phyloP scores from a whole-genome alignment of 53 echinoderm and acorn worm genomes.

The Arbacia lixula region DNA sequence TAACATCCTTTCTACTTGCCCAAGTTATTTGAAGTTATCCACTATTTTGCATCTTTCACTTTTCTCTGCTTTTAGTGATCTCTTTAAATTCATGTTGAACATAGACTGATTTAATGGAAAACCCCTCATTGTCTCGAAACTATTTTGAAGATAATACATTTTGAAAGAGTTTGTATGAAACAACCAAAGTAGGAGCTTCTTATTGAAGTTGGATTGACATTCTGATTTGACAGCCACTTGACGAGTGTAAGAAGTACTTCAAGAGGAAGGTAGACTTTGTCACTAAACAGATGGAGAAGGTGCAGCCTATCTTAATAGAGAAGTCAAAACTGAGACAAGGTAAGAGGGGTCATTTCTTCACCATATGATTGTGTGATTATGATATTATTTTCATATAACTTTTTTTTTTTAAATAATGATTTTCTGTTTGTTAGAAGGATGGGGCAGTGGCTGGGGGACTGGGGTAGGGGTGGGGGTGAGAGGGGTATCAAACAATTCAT shows the following conservation, averaged over 20 bases:
- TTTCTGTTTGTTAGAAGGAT: neutral
- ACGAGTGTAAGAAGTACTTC: constrained; percentile 88
- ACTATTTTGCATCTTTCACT: too few relatives aligned
- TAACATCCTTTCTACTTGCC: too few relatives aligned
- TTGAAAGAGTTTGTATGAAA: too few relatives aligned
- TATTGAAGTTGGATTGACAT: neutral
- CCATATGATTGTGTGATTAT: neutral
- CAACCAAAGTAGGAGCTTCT: neutral
- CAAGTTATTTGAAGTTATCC: too few relatives aligned
- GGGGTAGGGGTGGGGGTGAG: too few relatives aligned
- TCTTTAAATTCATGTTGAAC: too few relatives aligned
- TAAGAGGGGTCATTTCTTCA: constrained; percentile 25
- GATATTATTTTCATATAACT: neutral
- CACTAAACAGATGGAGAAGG: constrained; percentile 94
- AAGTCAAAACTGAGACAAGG: constrained; percentile 99
- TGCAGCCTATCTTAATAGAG: constrained; percentile 86
- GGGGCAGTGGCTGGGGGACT: too few relatives aligned
- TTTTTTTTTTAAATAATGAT: neutral
- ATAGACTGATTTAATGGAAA: too few relatives aligned
- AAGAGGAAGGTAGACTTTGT: constrained; percentile 97
- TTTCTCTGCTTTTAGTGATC: too few relatives aligned
- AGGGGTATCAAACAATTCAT: too few relatives aligned
- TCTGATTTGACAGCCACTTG: constrained; percentile 69
- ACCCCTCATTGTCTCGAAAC: too few relatives aligned
- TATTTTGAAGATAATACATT: too few relatives aligned